Percentiles rank a stretch among this genome's conserved stretches.
Evolutionary conservation across 2,797 vertebrate genomes (phyloP).

Genomic region (Sparidentex hasta): DNA sequence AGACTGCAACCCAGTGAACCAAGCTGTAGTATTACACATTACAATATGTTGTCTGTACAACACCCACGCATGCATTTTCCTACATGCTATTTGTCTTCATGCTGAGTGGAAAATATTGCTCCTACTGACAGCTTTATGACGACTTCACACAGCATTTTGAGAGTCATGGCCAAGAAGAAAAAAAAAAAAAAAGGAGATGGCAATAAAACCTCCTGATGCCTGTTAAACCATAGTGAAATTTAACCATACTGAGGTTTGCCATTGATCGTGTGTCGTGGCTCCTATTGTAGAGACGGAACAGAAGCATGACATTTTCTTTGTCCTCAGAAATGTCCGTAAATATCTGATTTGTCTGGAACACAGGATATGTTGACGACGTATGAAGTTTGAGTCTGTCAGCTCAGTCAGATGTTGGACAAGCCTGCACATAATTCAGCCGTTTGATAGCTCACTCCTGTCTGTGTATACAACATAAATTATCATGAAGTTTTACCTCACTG

Average conservation of each 20-base stretch:
- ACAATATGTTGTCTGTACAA: constrained; percentile 63
- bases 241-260: constrained; percentile 69
- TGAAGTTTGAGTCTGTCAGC: constrained; percentile 31
- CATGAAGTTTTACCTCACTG: constrained; percentile 3
- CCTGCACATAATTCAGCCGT: constrained; percentile 28
- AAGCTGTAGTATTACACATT: constrained; percentile 41
- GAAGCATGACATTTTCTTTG: constrained; percentile 42
- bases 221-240: constrained; percentile 64
- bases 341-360: not conserved
- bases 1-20: constrained; percentile 27
- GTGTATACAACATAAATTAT: constrained; percentile 7
- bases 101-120: constrained; percentile 73
- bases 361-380: constrained; percentile 11
- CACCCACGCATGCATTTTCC: constrained; percentile 56
- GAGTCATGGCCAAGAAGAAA: constrained; percentile 61
- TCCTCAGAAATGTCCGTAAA: constrained; percentile 32
- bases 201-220: constrained; percentile 74
- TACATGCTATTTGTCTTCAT: constrained; percentile 72
- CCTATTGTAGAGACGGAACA: constrained; percentile 36
- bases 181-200: constrained; percentile 62
- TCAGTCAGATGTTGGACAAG: constrained; percentile 23
- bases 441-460: constrained; percentile 16
- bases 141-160: constrained; percentile 72
- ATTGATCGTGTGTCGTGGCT: constrained; percentile 54
- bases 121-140: constrained; percentile 77